Evolutionary conservation across 2,888 invertebrate genomes (phyloP).

Genomic region (Trissonchulus sp.): DNA sequence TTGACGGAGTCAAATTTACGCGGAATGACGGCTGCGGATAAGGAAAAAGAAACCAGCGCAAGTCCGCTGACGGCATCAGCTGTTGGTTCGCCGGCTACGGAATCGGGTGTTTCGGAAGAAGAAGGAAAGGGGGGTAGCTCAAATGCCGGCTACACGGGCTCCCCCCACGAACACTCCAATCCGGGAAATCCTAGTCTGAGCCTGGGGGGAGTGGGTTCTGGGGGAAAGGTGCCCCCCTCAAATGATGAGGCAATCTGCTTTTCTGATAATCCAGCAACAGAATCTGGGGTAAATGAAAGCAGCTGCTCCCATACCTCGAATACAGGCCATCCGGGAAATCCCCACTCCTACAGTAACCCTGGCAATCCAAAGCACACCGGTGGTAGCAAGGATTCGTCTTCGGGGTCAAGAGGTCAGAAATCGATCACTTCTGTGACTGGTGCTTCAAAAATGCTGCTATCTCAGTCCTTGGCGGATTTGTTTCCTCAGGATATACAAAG

Average conservation of each 20-base stretch:
- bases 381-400: background rate
- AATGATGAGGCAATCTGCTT: background rate
- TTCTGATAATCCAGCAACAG: background rate
- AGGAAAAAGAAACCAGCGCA: background rate
- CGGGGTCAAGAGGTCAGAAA: background rate
- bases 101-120: background rate
- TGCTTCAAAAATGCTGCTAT: background rate
- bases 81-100: background rate
- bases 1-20: too few relatives aligned
- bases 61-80: too few relatives aligned
- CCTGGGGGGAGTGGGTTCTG: background rate
- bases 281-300: background rate
- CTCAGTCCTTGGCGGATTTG: constrained; percentile 27
- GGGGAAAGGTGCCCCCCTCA: background rate
- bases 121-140: background rate
- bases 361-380: constrained; percentile 26
- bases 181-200: constrained; percentile 9
- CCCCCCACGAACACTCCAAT: background rate
- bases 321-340: constrained; percentile 25
- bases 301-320: background rate
- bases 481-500: constrained; percentile 20
- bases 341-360: constrained; percentile 25
- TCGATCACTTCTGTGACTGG: background rate
- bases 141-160: constrained; percentile 22
- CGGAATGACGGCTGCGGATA: background rate